Percentiles rank a stretch among this genome's conserved stretches.
phyloP scores from a whole-genome alignment of 2,888 invertebrate species.

The Macrosoma leucophasiata region DNA sequence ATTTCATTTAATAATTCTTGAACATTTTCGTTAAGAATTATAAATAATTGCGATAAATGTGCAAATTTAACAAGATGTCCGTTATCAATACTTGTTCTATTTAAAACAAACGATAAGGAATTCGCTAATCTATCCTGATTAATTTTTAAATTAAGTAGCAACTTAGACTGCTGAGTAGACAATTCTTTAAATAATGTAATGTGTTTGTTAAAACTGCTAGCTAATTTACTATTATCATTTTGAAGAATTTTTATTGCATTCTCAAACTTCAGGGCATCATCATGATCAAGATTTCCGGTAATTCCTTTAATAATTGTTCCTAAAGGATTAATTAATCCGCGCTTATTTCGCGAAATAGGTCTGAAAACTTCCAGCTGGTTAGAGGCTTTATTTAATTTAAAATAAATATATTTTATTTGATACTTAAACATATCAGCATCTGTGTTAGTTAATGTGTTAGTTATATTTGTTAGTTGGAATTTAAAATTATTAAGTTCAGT shows the following conservation, averaged over 20 bases:
- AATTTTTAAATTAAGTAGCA: too few relatives aligned
- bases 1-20: too few relatives aligned
- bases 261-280: conserved; percentile 4
- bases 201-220: background rate
- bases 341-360: conserved; percentile 2
- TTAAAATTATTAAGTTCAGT: conserved; percentile 3
- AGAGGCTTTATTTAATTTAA: conserved; percentile 2
- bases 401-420: background rate
- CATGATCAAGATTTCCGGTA: conserved; percentile 6
- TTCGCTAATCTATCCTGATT: too few relatives aligned
- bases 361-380: conserved; percentile 1
- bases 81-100: too few relatives aligned
- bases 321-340: conserved; percentile 6
- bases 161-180: conserved; percentile 1
- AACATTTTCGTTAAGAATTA: too few relatives aligned
- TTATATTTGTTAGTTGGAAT: conserved; percentile 3
- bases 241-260: conserved; percentile 2
- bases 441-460: background rate
- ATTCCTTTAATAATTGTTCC: conserved; percentile 10
- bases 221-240: too few relatives aligned
- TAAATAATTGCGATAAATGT: too few relatives aligned
- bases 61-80: too few relatives aligned
- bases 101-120: too few relatives aligned
- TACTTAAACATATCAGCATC: background rate
- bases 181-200: conserved; percentile 1